A percentile compares a stretch with the other conserved stretches of the same genome.
Evolutionary conservation across 2,797 vertebrate genomes (phyloP).

Genomic region (Siniperca scherzeri): DNA sequence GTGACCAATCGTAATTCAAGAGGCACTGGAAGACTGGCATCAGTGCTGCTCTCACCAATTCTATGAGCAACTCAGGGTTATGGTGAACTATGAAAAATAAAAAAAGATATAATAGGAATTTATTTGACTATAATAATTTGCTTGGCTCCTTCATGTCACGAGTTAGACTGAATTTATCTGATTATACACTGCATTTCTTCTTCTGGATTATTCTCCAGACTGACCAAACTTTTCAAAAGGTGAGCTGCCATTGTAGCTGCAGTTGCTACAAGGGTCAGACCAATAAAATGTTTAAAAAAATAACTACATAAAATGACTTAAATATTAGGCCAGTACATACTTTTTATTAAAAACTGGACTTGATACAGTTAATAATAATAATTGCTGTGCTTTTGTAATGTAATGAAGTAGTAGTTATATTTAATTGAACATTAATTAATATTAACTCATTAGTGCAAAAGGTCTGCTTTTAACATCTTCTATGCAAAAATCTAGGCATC

Average conservation of each 20-base stretch:
- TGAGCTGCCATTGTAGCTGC: neutral
- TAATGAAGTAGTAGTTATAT: neutral
- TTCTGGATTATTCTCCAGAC: neutral
- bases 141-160: neutral
- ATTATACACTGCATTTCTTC: neutral
- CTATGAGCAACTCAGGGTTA: too few species aligned
- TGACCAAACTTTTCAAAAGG: neutral
- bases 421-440: neutral
- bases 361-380: neutral
- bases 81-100: neutral
- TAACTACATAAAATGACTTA: neutral
- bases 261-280: neutral
- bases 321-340: neutral
- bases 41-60: neutral
- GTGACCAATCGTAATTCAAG: neutral
- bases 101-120: neutral
- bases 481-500: neutral
- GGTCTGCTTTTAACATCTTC: neutral
- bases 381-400: slow-evolving; percentile 13
- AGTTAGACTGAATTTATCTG: neutral
- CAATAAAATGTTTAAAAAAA: neutral
- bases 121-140: neutral
- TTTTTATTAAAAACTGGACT: neutral
- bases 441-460: slow-evolving; percentile 15
- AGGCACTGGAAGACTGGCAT: neutral